Evolutionary conservation across 1,140 invertebrate species (phyloP), one percentile per base, ranked within the genome.

Genomic region (Nebria ingens): DNA sequence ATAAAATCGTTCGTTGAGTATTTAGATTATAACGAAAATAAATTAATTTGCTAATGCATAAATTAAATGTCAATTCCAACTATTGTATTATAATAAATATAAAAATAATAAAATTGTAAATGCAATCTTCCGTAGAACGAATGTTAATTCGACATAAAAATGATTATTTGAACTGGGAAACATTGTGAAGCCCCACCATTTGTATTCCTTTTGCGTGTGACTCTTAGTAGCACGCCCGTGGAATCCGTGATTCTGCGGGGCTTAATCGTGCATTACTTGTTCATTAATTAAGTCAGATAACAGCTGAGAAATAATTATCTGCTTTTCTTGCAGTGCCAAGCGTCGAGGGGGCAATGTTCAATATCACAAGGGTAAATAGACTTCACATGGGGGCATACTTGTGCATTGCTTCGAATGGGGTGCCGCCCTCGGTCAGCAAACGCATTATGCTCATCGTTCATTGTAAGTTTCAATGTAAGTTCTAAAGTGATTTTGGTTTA

Each of bases 351-450:
- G 76, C 85, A 25, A 73, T 83, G 42, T 76, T 93, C 62, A 84
- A 87, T 63, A 85, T 94, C 64, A 85, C 80, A 23, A 79, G 84
- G 67, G 88, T 93, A 11, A 89, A 83, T 60, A 79, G 91, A 21
- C 80, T 87, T 15, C 87, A 93, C 64, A 94, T 93, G 82, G 91
- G 90, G 3, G 84, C 89, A 3, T 93, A 92, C 70, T 72, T 93
- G 11, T 93, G 90, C 68, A 93, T 93, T 53, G 89, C 89, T 13
- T 87, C 85, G 12, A 91, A 91, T 64, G 87, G 87, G 6, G 85
- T 93, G 1, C 89, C 89, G 1, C 91, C 91, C 0, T 85, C 87
- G 1, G 87, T 92, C 54, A 90, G 87, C 77, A 92, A 93, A 72
- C 75, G 90, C 63, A 89, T 93, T 65, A 86, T 85, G 71, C 79